These are phyloP conservation scores for Litocranius walleri DNA, from an alignment of 2,113 vertebrate genomes.

Conservation along the genomic window DNA sequence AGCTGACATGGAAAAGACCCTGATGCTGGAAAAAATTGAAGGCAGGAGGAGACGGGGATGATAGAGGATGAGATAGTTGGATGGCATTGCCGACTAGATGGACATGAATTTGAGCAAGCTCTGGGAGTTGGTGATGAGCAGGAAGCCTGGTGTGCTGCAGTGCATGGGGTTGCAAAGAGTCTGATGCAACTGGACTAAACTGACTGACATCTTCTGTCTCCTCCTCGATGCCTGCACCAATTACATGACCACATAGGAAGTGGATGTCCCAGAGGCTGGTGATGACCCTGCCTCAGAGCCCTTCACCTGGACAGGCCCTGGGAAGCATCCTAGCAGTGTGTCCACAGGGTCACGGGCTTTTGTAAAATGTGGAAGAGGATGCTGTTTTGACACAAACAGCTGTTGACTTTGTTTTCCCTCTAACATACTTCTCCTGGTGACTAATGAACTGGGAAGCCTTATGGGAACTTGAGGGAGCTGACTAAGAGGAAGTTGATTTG, in stretches of 20 bases:
- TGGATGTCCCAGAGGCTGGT: not conserved
- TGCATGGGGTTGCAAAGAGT: not conserved
- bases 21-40: not conserved
- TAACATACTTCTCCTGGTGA: not conserved
- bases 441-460: not conserved
- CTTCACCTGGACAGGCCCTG: not conserved
- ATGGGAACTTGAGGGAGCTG: not conserved
- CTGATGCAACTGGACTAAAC: accelerated
- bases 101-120: not conserved
- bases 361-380: not conserved
- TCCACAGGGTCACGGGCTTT: not conserved
- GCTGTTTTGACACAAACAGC: not conserved
- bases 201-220: not conserved
- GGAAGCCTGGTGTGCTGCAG: accelerated
- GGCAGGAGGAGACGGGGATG: not conserved
- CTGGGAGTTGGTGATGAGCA: not conserved
- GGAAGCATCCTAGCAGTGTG: not conserved
- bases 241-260: not conserved
- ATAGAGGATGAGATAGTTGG: not conserved
- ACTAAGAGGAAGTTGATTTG: not conserved
- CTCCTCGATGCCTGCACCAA: not conserved
- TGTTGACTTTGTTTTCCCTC: not conserved
- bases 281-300: not conserved
- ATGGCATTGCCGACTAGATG: not conserved
- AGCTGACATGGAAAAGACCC: not conserved